These are phyloP conservation scores for Parascotia fuliginaria DNA, from an alignment of 2,888 invertebrate genomes.

Conservation along the genomic window DNA sequence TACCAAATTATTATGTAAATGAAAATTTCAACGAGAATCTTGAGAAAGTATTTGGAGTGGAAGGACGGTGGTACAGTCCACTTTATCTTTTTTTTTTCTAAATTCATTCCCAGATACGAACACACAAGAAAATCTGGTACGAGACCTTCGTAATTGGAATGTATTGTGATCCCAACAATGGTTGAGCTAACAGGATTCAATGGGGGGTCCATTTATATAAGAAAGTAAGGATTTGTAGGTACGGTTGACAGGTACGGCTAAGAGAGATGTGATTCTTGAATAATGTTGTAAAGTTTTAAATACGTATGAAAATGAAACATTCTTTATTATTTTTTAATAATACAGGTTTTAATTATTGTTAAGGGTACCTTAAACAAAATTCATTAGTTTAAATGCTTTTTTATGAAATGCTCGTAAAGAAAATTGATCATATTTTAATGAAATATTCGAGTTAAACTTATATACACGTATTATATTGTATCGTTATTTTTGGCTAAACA, in stretches of 20 bases:
- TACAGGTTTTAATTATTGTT: too few relatives aligned
- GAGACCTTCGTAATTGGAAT: constrained; percentile 56
- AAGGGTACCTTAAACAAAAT: too few relatives aligned
- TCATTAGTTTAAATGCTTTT: too few relatives aligned
- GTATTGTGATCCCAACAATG: constrained; percentile 63
- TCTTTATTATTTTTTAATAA: too few relatives aligned
- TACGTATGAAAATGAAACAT: background rate
- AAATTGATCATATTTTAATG: too few relatives aligned
- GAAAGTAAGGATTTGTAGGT: constrained; percentile 47
- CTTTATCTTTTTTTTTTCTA: constrained; percentile 22
- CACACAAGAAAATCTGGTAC: constrained; percentile 35
- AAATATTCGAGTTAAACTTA: too few relatives aligned
- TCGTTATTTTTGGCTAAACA: too few relatives aligned
- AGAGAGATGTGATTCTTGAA: constrained; percentile 20
- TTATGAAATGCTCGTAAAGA: too few relatives aligned
- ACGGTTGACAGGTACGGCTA: constrained; percentile 29
- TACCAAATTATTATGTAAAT: background rate
- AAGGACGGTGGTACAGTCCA: constrained; percentile 13
- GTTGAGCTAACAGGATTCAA: constrained; percentile 52
- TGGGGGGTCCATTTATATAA: constrained; percentile 53
- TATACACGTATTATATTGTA: too few relatives aligned
- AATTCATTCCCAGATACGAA: constrained; percentile 30
- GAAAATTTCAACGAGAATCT: background rate
- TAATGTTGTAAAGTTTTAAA: constrained; percentile 18
- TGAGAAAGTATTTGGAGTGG: constrained; percentile 6